Evolutionary conservation across 2,797 vertebrate genomes (phyloP).

Genomic region (Xerus rutilus): DNA sequence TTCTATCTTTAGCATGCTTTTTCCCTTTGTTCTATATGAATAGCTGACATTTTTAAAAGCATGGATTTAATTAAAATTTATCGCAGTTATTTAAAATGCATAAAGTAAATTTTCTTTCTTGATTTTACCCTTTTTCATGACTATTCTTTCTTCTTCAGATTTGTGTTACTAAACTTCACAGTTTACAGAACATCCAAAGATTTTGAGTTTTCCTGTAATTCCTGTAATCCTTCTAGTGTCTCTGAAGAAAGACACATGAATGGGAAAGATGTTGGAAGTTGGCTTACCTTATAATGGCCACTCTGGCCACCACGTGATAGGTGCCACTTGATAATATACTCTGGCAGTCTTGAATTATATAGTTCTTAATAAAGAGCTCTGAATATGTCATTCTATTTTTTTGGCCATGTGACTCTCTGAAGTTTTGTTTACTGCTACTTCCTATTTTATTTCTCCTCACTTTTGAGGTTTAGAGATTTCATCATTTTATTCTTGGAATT

Average conservation of each 20-base stretch:
- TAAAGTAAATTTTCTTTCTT: background rate
- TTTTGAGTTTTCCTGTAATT: background rate
- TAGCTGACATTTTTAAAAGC: constrained; percentile 25
- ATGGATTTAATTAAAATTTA: constrained; percentile 13
- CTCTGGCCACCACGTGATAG: background rate
- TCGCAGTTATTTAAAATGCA: constrained; percentile 43
- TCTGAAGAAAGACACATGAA: background rate
- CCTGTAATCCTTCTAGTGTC: background rate
- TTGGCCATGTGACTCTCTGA: background rate
- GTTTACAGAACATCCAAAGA: background rate
- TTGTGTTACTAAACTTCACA: background rate
- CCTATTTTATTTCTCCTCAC: background rate
- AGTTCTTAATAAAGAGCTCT: background rate
- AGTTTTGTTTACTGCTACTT: constrained; percentile 4
- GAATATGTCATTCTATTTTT: background rate
- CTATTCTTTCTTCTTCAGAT: background rate
- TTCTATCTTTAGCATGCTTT: background rate
- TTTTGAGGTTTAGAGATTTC: constrained; percentile 24
- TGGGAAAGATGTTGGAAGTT: background rate
- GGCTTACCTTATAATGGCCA: background rate
- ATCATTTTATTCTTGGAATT: background rate
- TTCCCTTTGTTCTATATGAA: constrained; percentile 6
- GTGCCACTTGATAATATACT: background rate
- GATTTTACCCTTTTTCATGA: background rate
- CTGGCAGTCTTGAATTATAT: background rate